Percentiles rank a stretch among this genome's conserved stretches.
Conservation (phyloP, 2,113 vertebrate species). For the Oryzias melastigma region DNA sequence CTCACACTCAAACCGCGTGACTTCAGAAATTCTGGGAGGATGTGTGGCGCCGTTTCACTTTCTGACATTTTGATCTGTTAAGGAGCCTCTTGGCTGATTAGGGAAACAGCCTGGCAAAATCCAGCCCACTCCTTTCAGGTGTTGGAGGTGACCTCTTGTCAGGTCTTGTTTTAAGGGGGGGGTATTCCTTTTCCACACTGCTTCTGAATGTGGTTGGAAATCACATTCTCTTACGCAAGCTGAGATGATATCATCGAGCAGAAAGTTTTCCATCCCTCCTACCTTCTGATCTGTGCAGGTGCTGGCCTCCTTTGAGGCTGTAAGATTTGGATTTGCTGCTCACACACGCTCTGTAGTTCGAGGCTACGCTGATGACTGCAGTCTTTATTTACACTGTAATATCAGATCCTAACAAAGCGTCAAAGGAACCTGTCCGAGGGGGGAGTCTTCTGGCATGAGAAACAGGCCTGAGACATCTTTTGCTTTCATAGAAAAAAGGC, state of each 20-base stretch:
- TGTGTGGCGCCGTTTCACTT: constrained; percentile 6
- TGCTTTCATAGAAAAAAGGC: constrained; percentile 16
- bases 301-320: constrained; percentile 36
- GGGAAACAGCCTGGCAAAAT: neutral
- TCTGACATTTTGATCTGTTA: neutral
- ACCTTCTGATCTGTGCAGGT: constrained; percentile 44
- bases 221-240: constrained; percentile 64
- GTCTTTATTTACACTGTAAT: constrained; percentile 11
- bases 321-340: neutral
- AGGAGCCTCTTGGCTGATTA: neutral
- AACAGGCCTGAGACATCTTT: constrained; percentile 24
- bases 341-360: constrained; percentile 7
- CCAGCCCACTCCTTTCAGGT: neutral
- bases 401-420: constrained; percentile 11
- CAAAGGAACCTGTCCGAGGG: constrained; percentile 26
- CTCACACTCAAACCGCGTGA: constrained; percentile 38
- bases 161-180: neutral
- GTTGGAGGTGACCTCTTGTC: neutral
- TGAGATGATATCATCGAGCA: constrained; percentile 39
- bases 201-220: constrained; percentile 65
- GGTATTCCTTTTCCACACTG: constrained; percentile 49
- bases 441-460: constrained; percentile 27
- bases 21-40: constrained; percentile 6
- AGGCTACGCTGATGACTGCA: neutral
- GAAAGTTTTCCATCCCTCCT: constrained; percentile 52